Percentiles rank a stretch among this genome's conserved stretches.
phyloP scores from a whole-genome alignment of 2,113 vertebrate genomes.

The Vombatus ursinus region DNA sequence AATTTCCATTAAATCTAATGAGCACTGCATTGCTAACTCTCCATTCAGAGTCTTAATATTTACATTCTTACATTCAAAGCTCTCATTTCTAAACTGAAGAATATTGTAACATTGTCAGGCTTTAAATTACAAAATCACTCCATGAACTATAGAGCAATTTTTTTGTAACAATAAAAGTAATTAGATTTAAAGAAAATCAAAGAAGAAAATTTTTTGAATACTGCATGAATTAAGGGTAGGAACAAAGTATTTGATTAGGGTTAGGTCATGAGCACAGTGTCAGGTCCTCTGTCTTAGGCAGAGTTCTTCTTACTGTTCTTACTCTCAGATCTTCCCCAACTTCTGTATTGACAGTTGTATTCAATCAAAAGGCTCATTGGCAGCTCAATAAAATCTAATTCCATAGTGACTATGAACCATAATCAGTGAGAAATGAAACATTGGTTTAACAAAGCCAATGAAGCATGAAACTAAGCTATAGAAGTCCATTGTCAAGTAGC shows the following conservation, averaged over 20 bases:
- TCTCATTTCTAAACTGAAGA: slow-evolving; percentile 47
- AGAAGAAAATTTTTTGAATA: not conserved
- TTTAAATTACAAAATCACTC: not conserved
- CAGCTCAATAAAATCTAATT: not conserved
- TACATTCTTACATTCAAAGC: slow-evolving; percentile 24
- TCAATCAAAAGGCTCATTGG: not conserved
- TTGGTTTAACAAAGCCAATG: not conserved
- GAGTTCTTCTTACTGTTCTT: not conserved
- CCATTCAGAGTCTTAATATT: not conserved
- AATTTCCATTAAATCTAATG: slow-evolving; percentile 43
- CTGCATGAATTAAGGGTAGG: not conserved
- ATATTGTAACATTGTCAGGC: not conserved
- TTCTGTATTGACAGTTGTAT: not conserved
- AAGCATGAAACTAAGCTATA: not conserved
- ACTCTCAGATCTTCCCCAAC: not conserved
- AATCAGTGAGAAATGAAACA: not conserved
- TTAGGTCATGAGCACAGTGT: not conserved
- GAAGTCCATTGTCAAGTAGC: not conserved
- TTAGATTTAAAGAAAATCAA: not conserved
- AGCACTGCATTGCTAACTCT: not conserved
- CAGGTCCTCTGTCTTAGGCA: not conserved
- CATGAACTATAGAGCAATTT: not conserved
- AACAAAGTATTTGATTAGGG: not conserved
- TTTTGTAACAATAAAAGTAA: slow-evolving; percentile 13
- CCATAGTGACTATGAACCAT: not conserved